A percentile compares a stretch with the other conserved stretches of the same genome.
Conservation (phyloP, 1,140 invertebrate species). For the Tetragonula clypearis region DNA sequence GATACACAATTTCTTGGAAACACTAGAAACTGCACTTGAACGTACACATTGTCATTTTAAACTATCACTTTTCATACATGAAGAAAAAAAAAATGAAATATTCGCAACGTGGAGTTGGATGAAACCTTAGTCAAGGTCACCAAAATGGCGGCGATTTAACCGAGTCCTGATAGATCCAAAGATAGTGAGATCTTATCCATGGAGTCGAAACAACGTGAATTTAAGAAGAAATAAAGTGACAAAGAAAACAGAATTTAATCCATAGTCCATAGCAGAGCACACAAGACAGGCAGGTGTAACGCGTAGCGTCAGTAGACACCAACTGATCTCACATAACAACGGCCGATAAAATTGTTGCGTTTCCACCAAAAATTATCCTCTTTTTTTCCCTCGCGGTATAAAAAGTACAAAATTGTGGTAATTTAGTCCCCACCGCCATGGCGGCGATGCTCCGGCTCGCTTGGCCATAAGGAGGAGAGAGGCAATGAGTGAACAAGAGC, state of each 20-base stretch:
- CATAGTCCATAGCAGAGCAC: constrained; percentile 39
- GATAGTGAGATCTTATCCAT: neutral
- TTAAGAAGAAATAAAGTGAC: constrained; percentile 4
- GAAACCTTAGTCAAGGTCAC: constrained; percentile 40
- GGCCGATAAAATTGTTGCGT: constrained; percentile 80
- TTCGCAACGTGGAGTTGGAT: neutral
- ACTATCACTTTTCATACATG: neutral
- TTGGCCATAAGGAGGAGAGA: constrained; percentile 61
- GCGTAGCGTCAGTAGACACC: constrained; percentile 78
- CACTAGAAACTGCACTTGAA: neutral
- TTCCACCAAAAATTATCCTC: constrained; percentile 81
- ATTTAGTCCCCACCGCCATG: constrained; percentile 75
- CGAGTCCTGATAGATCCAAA: neutral
- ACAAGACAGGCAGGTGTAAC: constrained; percentile 75
- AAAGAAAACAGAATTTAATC: constrained; percentile 24
- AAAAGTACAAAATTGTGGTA: constrained; percentile 81
- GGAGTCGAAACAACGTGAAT: neutral
- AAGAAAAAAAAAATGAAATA: neutral
- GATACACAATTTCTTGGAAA: neutral
- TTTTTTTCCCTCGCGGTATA: constrained; percentile 74
- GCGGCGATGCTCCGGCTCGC: constrained; percentile 62
- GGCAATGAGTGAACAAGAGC: constrained; percentile 45
- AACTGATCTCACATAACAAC: constrained; percentile 80
- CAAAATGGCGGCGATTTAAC: constrained; percentile 56
- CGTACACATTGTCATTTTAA: constrained; percentile 18